Evolutionary conservation across 2,113 vertebrate species (phyloP), one percentile per base, ranked within the genome.

Genomic region (Halcyon malimbica): DNA sequence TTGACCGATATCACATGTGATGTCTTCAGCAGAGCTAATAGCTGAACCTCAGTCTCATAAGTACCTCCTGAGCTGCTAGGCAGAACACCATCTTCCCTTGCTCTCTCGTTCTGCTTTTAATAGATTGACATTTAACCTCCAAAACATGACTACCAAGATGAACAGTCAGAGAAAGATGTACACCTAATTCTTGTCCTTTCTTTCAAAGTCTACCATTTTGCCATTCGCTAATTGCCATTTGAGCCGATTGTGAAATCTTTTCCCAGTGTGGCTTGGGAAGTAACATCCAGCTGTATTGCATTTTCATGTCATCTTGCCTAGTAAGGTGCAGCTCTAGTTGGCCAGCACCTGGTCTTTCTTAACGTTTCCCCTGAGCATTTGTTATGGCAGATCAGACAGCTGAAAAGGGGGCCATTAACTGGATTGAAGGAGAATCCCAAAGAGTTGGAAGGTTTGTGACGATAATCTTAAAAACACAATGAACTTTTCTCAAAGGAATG

Each of bases 401-500:
- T 10, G 2, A 70, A 91, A 91, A 59, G 21, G 9, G 26, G 48
- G 9, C 33, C 33, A 18, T 85, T 90, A 62, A 28, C 31, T 42
- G 28, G 37, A 87, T 39, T 74, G 84, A 77, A 77, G 54, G 23
- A 83, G n/a, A 96, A 94, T 85, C 59, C 19, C 15, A 28, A 73
- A 21, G 80, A 87, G 42, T 68, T 11, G 2, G 20, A 74, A 89
- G 64, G 59, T 51, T 86, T 80, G 42, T 1, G 8, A 46, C 0
- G 0, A 35, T 83, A 76, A 90, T 59, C 85, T 93, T 77, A 80
- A 80, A 92, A 92, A 53, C 42, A 46, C 5, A 26, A 77, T 60
- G 68, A 93, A 83, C 63, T 91, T 80, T 93, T 77, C 71, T 88
- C 82, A 75, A 59, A 91, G 84, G 74, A 74, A 42, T 86, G 75